Conservation (phyloP, 1,140 invertebrate genomes). For the Drosophila paulistorum region DNA sequence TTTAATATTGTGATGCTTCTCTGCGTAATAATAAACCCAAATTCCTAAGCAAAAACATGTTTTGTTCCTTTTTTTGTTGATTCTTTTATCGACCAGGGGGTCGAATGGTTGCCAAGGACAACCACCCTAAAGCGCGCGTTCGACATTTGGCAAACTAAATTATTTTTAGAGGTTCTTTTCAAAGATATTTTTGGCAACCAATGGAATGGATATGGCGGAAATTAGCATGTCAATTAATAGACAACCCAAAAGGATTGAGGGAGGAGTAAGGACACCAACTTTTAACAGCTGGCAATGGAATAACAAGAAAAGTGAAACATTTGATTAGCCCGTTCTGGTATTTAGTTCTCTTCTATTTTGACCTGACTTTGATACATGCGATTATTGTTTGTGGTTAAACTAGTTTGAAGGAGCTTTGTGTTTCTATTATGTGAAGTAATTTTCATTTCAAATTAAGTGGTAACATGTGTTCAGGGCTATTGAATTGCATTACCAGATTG, state of each 20-base stretch:
- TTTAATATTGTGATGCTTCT: constrained; percentile 40
- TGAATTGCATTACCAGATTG: too few species aligned
- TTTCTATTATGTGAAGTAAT: not conserved
- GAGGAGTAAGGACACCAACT: constrained; percentile 13
- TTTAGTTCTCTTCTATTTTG: not conserved
- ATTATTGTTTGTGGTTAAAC: not conserved
- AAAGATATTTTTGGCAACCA: constrained; percentile 50
- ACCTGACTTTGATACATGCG: constrained; percentile 3
- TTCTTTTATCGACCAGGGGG: constrained; percentile 65
- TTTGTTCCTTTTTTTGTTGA: constrained; percentile 59
- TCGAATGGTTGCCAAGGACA: constrained; percentile 47
- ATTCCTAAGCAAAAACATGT: constrained; percentile 57
- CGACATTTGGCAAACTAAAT: constrained; percentile 26
- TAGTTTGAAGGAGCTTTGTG: constrained; percentile 2
- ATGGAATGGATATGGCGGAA: constrained; percentile 13
- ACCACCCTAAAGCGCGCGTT: constrained; percentile 2
- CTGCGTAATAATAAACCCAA: constrained; percentile 62
- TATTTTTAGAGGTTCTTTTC: constrained; percentile 32
- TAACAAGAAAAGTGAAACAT: not conserved
- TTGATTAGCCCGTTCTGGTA: not conserved
- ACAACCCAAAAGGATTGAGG: not conserved
- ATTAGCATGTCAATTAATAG: constrained; percentile 27
- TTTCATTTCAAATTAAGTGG: not conserved
- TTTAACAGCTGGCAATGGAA: constrained; percentile 12
- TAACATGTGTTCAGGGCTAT: too few species aligned